Base-by-base conservation (phyloP, 2,113 vertebrate species). In the Hippoglossus stenolepis region DNA sequence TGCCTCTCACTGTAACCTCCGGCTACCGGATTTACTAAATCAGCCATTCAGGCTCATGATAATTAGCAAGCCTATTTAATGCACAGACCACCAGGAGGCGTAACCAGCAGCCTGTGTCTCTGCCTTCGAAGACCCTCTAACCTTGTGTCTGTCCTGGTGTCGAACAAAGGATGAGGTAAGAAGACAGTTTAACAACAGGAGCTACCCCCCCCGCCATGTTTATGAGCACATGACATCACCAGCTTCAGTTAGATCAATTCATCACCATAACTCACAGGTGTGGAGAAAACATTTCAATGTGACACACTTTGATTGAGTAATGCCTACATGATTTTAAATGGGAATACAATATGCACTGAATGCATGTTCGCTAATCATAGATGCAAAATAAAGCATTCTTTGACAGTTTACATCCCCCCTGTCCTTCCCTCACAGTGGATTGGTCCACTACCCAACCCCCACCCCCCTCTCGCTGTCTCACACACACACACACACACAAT, bases 211-310 rank as follows among this genome's bases (percentile, higher is more conserved):
- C 47, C 17, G 5, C 47, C 47, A 38, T 87, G 70, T 95, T 91
- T 88, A 91, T 80, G 84, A 18, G 31, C 31, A 31, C 31, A 31
- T 94, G 84, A 94, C 89, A 93, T 93, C 88, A 93, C 91, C 75
- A 80, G 75, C 89, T 91, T 38, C 35, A 9, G 21, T 91, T 84
- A 78, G 76, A 94, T 87, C 90, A 87, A 92, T 70, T 77, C 76
- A 82, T 84, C 88, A 88, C 80, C 69, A 73, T 89, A 89, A 85
- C 59, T 91, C 87, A 92, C 74, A 70, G 89, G 94, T 94, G 93
- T 84, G 77, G 67, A 67, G 79, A 89, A 66, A 1, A 58, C 82
- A 93, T 92, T 92, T 93, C 0, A 43, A 94, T 59, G 59, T 81
- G 90, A 91, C 77, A 87, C 40, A 43, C 40, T 13, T 13, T 43